Conservation (phyloP, 2,888 invertebrate genomes). For the Tenthredo distinguenda region DNA sequence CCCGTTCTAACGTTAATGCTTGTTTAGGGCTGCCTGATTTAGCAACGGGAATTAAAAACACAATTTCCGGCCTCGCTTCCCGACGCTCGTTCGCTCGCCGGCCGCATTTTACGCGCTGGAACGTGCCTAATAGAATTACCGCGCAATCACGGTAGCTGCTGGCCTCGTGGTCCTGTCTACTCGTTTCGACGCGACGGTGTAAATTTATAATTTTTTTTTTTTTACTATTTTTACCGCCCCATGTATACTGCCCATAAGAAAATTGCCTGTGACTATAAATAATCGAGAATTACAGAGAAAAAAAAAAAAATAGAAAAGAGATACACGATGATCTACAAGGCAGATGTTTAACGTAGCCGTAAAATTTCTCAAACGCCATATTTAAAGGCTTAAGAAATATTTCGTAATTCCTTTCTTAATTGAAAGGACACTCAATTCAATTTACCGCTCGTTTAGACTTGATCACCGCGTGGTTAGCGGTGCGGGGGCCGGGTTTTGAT, state of each 20-base stretch:
- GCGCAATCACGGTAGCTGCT: slow-evolving; percentile 68
- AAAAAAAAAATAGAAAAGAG: no score
- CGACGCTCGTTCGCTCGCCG: slow-evolving; percentile 54
- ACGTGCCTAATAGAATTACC: slow-evolving; percentile 72
- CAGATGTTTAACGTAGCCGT: neutral
- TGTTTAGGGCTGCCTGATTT: slow-evolving; percentile 72
- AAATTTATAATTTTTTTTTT: slow-evolving; percentile 49
- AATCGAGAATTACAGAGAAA: neutral
- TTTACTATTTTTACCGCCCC: slow-evolving; percentile 8
- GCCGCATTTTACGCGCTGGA: slow-evolving; percentile 60
- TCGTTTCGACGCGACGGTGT: slow-evolving; percentile 46
- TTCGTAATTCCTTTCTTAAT: neutral
- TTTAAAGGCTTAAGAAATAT: slow-evolving; percentile 1
- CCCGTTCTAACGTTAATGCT: slow-evolving; percentile 70
- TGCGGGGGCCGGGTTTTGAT: neutral
- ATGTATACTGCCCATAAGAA: neutral
- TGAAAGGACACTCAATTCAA: neutral
- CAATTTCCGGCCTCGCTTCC: slow-evolving; percentile 66
- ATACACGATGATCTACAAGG: neutral
- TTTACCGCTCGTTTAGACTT: slow-evolving; percentile 10
- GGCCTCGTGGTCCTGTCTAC: slow-evolving; percentile 54
- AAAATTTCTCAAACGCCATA: neutral
- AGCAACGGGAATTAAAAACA: slow-evolving; percentile 72
- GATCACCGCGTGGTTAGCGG: neutral
- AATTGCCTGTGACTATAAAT: neutral